These are phyloP conservation scores for Vanacampus margaritifer DNA, from an alignment of 2,113 vertebrate genomes.

Conservation along the genomic window DNA sequence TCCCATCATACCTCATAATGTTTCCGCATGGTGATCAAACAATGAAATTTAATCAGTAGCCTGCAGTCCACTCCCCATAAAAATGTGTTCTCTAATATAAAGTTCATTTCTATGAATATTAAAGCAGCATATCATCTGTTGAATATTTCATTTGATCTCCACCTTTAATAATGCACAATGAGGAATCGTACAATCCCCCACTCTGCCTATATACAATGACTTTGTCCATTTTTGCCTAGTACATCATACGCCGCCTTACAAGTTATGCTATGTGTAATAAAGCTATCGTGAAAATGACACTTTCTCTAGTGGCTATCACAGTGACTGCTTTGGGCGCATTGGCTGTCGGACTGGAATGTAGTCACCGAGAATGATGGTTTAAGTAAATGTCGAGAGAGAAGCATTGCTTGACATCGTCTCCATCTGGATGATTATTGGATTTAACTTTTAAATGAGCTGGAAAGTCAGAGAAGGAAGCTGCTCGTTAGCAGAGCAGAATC, in stretches of 20 bases:
- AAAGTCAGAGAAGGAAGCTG: not conserved
- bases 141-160: conserved; percentile 76
- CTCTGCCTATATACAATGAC: conserved; percentile 54
- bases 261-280: conserved; percentile 20
- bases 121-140: conserved; percentile 73
- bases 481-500: not conserved
- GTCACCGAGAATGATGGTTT: conserved; percentile 28
- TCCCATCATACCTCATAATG: conserved; percentile 59
- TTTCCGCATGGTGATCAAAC: conserved; percentile 72
- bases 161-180: conserved; percentile 77
- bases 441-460: conserved; percentile 11
- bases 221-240: conserved; percentile 47
- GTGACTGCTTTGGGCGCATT: conserved; percentile 22
- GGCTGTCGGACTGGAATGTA: conserved; percentile 15
- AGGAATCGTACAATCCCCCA: conserved; percentile 58
- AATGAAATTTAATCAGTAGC: conserved; percentile 75
- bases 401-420: conserved; percentile 29
- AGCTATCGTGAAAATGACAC: conserved; percentile 31
- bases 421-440: conserved; percentile 19
- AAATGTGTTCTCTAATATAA: conserved; percentile 76
- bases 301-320: conserved; percentile 10
- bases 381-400: conserved; percentile 33
- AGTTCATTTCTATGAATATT: conserved; percentile 80
- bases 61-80: conserved; percentile 69
- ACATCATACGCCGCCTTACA: conserved; percentile 52